Evolutionary conservation across 2,113 vertebrate genomes (phyloP), one percentile per base, ranked within the genome.

Genomic region (Xiphorhynchus elegans): DNA sequence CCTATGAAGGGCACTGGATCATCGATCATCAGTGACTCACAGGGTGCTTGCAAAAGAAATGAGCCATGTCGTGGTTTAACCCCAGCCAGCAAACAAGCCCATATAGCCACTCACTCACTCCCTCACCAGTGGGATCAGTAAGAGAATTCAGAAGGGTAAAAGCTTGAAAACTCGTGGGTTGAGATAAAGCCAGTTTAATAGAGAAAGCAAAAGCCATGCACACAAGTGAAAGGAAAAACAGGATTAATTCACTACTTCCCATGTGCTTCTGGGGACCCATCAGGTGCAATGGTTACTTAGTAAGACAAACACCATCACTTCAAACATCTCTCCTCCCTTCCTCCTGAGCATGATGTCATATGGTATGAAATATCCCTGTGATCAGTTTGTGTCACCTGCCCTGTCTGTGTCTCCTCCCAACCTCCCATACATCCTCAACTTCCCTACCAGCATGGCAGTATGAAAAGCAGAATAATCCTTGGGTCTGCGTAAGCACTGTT

Each of bases 311-410:
- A 6, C 46, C 17, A 47, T 35, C 19, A 21, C 63, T 47, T 18
- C 52, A 69, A 47, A 40, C 13, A n/a, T 46, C 25, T 59, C 6
- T 4, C 9, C 16, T 11, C 13, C 4, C 28, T 10, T 15, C n/a
- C 6, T 26, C 39, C 9, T 55, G 49, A 62, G 20, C 9, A 42
- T 35, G 78, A 31, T 76, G n/a, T 15, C 24, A 12, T 26, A 31
- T 11, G 13, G 20, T 21, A 1, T 35, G 25, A 47, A 49, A 37
- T 31, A 4, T 62, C 25, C 11, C 29, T 69, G 62, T 0, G 1
- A 24, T 47, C 29, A 47, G 7, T 62, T 68, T 55, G 29, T 17
- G 25, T 31, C 46, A 68, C 9, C 40, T 62, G 20, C 23, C 55
- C 87, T 17, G 5, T 40, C 40, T 62, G 7, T 49, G 2, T 33